These are phyloP conservation scores for Herpetotheres cachinnans DNA, from an alignment of 2,113 vertebrate genomes.

Conservation along the genomic window DNA sequence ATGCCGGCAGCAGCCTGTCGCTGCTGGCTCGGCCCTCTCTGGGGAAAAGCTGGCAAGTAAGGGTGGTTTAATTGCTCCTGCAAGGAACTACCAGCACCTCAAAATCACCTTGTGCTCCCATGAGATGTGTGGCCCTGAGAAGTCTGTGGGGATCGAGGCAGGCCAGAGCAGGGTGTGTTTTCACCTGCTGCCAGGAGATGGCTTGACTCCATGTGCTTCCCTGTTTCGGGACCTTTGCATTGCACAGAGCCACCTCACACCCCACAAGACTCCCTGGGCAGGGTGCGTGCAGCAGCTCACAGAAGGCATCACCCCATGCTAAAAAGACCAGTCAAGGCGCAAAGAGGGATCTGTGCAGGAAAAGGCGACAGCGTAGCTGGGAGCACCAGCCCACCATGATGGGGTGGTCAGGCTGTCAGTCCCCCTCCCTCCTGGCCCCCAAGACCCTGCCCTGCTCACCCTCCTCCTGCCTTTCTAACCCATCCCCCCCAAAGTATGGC, in stretches of 20 bases:
- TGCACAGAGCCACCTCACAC: background rate
- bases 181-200: background rate
- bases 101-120: background rate
- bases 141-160: rapidly evolving
- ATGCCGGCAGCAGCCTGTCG: rapidly evolving
- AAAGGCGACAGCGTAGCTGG: background rate
- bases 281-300: background rate
- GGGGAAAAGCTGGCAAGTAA: rapidly evolving
- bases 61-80: background rate
- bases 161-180: background rate
- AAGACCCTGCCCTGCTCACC: background rate
- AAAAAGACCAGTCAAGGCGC: background rate
- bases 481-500: rapidly evolving
- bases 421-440: background rate
- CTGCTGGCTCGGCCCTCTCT: background rate
- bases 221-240: rapidly evolving
- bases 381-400: background rate
- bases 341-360: background rate
- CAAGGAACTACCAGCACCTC: background rate
- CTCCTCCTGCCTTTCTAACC: background rate
- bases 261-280: rapidly evolving
- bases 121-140: rapidly evolving
- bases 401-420: rapidly evolving
- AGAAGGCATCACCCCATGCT: background rate
- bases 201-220: background rate